Evolutionary conservation across 2,797 vertebrate species (phyloP).

Genomic region (Oryzias sinensis): DNA sequence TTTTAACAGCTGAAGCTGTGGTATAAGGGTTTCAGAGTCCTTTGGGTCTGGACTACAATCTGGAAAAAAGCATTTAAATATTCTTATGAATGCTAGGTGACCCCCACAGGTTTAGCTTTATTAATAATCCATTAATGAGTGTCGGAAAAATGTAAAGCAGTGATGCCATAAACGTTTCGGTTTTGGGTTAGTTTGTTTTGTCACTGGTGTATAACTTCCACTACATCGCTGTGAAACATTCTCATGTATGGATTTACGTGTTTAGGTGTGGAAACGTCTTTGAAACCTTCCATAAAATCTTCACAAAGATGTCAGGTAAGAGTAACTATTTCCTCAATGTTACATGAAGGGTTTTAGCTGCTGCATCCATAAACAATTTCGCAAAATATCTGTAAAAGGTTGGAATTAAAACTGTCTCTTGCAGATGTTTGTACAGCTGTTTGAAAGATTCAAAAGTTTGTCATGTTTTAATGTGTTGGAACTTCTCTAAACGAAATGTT

Average conservation of each 20-base stretch:
- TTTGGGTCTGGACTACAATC: too few species aligned
- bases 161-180: not conserved
- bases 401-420: constrained; percentile 69
- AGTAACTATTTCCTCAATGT: not conserved
- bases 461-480: too few species aligned
- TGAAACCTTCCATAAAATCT: constrained; percentile 33
- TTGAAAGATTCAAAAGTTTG: constrained; percentile 79
- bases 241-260: not conserved
- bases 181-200: not conserved
- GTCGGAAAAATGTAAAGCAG: too few species aligned
- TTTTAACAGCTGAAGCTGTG: too few species aligned
- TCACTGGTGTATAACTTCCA: too few species aligned
- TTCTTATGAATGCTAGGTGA: too few species aligned
- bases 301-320: constrained; percentile 52
- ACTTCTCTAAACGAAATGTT: not conserved
- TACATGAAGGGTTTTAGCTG: not conserved
- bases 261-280: constrained; percentile 56
- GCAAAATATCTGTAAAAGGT: too few species aligned
- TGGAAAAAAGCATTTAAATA: too few species aligned
- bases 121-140: too few species aligned
- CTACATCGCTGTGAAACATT: too few species aligned
- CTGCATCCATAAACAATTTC: constrained; percentile 19
- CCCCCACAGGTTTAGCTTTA: too few species aligned
- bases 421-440: constrained; percentile 84
- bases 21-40: too few species aligned